Evolutionary conservation across 2,113 vertebrate species (phyloP).

Genomic region (Chelonoidis abingdonii): DNA sequence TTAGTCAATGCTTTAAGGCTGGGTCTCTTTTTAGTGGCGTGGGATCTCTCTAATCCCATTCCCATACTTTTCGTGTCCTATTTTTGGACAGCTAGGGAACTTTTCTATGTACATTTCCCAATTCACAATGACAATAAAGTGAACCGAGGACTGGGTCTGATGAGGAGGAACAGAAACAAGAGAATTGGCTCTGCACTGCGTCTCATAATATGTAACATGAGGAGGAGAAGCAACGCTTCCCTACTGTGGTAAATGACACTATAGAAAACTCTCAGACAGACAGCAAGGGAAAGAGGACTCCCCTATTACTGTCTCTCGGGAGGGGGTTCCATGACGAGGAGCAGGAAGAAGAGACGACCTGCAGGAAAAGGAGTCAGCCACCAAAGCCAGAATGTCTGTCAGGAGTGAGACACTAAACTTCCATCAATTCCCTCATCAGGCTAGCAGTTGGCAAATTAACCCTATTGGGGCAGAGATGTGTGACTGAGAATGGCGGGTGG

Average conservation of each 20-base stretch:
- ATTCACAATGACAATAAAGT: not conserved
- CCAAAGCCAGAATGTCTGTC: not conserved
- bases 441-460: not conserved
- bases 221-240: not conserved
- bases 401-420: not conserved
- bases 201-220: accelerated
- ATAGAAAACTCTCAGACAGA: not conserved
- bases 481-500: not conserved
- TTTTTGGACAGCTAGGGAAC: constrained; percentile 33
- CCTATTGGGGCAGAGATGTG: not conserved
- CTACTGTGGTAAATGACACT: not conserved
- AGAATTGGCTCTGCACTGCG: not conserved
- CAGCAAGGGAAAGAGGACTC: not conserved
- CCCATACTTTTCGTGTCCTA: constrained; percentile 48
- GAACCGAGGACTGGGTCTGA: not conserved
- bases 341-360: not conserved
- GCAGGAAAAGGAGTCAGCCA: constrained; percentile 6
- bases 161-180: not conserved
- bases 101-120: constrained; percentile 8
- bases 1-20: constrained; percentile 35
- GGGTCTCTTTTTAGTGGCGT: not conserved
- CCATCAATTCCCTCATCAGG: not conserved
- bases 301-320: not conserved
- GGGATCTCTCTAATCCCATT: accelerated
- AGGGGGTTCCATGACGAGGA: not conserved